phyloP scores from a whole-genome alignment of 2,888 invertebrate species.

The Parnassius apollo region DNA sequence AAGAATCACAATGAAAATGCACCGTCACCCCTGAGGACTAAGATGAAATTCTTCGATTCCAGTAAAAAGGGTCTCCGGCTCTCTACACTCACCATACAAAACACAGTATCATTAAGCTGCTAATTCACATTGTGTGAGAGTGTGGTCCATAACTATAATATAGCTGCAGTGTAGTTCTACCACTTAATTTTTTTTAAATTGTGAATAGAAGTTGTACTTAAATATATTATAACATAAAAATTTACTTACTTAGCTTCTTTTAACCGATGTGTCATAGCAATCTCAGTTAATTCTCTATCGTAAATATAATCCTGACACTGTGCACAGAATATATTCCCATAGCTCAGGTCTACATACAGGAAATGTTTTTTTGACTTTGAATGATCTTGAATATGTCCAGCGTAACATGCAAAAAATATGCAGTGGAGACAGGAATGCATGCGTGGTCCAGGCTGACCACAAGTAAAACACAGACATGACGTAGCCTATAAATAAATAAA shows the following conservation, averaged over 20 bases:
- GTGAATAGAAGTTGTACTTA: too few species aligned
- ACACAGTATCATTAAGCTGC: too few species aligned
- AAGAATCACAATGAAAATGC: too few species aligned
- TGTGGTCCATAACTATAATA: too few species aligned
- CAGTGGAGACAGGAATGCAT: constrained; percentile 94
- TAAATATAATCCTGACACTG: constrained; percentile 96
- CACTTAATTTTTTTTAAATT: too few species aligned
- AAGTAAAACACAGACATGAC: constrained; percentile 90
- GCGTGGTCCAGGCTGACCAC: constrained; percentile 89
- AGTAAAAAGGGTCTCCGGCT: too few species aligned
- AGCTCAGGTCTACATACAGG: constrained; percentile 92
- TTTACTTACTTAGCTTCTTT: constrained; percentile 79
- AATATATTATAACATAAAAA: neutral
- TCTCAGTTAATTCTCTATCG: constrained; percentile 85
- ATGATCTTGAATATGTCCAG: constrained; percentile 93
- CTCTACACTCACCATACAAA: too few species aligned
- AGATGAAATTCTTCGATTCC: too few species aligned
- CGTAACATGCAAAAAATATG: constrained; percentile 96
- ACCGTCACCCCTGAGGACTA: too few species aligned
- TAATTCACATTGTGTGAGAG: too few species aligned
- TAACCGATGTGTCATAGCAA: constrained; percentile 75
- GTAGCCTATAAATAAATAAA: constrained; percentile 82
- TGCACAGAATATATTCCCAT: constrained; percentile 94
- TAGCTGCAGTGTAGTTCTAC: too few species aligned
- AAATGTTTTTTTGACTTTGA: constrained; percentile 90